Base-by-base conservation (phyloP, 2,797 vertebrate genomes). In the Gobio occitaniae region DNA sequence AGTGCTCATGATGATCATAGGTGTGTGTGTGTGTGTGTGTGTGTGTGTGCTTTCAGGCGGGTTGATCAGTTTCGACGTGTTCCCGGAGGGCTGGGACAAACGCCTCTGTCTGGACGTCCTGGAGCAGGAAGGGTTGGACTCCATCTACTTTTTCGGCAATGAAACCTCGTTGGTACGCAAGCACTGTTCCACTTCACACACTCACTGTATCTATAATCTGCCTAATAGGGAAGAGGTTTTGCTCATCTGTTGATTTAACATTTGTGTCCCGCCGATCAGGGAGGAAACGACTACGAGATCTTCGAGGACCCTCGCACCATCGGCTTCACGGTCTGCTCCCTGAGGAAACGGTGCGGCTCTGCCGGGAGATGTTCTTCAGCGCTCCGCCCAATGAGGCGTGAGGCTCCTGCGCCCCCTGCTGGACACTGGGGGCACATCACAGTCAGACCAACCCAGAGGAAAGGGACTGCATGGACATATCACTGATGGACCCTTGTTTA, bases 41-140 rank as follows among this genome's bases (percentile, higher is more conserved):
- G 2, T 84, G 12, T 89, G 82, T n/a, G 0, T 89, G 52, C 90
- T 32, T 36, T 86, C 2, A 99, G 98, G 98, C 47, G 98, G 98
- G 70, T 96, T 99, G 94, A 99, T 99, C 94, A 99, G 98, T 92
- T 99, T 99, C 11, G 98, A 99, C 0, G 93, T 99, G 77, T 99
- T 99, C 87, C 98, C 98, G 0, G 98, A 99, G 91, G 98, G 98
- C 87, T 99, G 98, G 98, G 98, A 99, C 92, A 99, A 99, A 88
- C 96, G 97, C 4, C 96, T 96, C 91, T 99, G 98, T 90, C 95
- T 99, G 38, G 94, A 99, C 2, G 91, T 96, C 87, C 94, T 99
- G 1, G 96, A 97, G 0, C 92, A 94, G 0, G 98, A 99, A 86
- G 95, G 96, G 86, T 96, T 99, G 59, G 94, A 97, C 32, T 84